Percentiles rank a stretch among this genome's conserved stretches.
These are phyloP conservation scores for Bujurquina vittata DNA, from an alignment of 2,113 vertebrate genomes.

Conservation along the genomic window DNA sequence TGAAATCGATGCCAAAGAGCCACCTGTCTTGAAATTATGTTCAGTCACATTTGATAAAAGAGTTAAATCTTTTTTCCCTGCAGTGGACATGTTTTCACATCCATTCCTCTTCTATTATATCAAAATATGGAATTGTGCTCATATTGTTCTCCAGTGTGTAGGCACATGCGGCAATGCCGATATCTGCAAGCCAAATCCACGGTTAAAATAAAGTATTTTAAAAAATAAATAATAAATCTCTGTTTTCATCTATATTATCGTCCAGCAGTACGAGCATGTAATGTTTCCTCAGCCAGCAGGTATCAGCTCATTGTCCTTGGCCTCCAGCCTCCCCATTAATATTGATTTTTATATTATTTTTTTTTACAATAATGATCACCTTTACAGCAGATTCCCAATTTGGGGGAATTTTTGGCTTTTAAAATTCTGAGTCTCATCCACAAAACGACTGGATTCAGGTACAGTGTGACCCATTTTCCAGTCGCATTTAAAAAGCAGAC, in stretches of 20 bases:
- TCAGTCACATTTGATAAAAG: slow-evolving; percentile 13
- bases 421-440: not conserved
- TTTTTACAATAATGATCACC: not conserved
- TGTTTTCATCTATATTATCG: too few relatives aligned
- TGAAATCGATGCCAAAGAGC: not conserved
- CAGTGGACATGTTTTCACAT: not conserved
- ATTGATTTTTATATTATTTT: not conserved
- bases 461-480: not conserved
- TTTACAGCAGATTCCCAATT: not conserved
- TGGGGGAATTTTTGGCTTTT: not conserved
- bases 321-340: not conserved
- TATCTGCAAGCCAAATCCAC: not conserved
- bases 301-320: not conserved
- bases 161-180: not conserved
- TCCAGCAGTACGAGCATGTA: not conserved
- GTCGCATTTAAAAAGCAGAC: not conserved
- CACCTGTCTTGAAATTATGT: not conserved
- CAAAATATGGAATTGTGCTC: not conserved
- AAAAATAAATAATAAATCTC: too few relatives aligned
- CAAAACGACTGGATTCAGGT: not conserved
- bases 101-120: not conserved
- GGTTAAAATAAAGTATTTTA: too few relatives aligned
- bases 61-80: not conserved
- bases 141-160: not conserved
- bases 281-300: not conserved